A percentile compares a stretch with the other conserved stretches of the same genome.
These are phyloP conservation scores for Physocephala rufipes DNA, from an alignment of 2,888 invertebrate species.

Conservation along the genomic window DNA sequence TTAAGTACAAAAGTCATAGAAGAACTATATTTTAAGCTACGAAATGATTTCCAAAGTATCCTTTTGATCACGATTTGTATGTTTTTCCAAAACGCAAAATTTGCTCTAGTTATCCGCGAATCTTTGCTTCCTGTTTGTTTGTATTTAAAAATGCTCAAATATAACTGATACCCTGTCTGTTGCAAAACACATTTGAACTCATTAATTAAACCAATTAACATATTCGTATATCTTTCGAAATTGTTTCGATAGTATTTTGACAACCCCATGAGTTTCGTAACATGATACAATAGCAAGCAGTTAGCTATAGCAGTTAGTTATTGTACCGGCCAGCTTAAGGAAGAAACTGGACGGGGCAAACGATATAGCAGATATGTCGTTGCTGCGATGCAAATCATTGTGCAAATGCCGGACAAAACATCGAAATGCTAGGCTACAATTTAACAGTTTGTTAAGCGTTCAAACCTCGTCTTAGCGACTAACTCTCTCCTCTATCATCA, in stretches of 20 bases:
- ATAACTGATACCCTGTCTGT: background rate
- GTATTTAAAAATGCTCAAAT: background rate
- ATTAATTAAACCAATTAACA: slow-evolving; percentile 31
- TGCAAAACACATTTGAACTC: slow-evolving; percentile 9
- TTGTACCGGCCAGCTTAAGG: no score
- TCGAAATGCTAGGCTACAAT: slow-evolving; percentile 18
- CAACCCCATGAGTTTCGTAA: background rate
- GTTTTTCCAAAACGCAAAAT: no score
- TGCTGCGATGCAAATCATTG: slow-evolving; percentile 25
- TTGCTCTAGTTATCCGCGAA: no score
- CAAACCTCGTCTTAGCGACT: no score
- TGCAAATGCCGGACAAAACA: slow-evolving; percentile 32
- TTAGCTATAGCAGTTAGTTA: no score
- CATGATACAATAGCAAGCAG: slow-evolving; percentile 9
- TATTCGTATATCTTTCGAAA: slow-evolving; percentile 33
- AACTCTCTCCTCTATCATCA: no score
- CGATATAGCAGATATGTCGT: slow-evolving; percentile 1
- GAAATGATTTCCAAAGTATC: no score
- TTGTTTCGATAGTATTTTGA: background rate
- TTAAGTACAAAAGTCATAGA: no score
- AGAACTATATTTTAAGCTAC: no score
- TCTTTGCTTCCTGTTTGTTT: background rate
- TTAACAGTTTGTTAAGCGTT: slow-evolving; percentile 18
- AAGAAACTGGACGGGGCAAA: background rate
- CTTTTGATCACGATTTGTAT: no score